Evolutionary conservation across 2,113 vertebrate species (phyloP).

Genomic region (Sceloporus tristichus): DNA sequence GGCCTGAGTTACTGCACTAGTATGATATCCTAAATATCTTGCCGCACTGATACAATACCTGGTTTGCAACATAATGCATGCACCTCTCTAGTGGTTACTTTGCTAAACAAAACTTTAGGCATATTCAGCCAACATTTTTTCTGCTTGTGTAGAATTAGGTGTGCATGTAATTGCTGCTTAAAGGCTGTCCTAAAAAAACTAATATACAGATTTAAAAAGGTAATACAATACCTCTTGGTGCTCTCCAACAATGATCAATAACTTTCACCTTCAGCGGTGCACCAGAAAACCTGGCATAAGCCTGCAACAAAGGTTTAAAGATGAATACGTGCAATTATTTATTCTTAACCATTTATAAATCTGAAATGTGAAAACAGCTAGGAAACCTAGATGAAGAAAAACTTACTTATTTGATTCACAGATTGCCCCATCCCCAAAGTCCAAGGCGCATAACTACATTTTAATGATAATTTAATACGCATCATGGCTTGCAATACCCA

Average conservation of each 20-base stretch:
- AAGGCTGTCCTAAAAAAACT: background rate
- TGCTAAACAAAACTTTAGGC: background rate
- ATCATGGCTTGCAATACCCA: background rate
- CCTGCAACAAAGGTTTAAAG: constrained; percentile 80
- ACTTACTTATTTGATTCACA: background rate
- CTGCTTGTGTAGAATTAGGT: background rate
- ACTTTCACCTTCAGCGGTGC: constrained; percentile 86
- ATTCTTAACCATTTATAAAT: background rate
- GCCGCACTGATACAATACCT: background rate
- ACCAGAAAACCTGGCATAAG: constrained; percentile 92
- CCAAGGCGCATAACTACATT: background rate
- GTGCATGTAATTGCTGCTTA: background rate
- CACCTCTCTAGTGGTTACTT: background rate
- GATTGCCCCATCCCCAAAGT: background rate
- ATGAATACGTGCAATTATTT: background rate
- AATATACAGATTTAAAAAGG: background rate
- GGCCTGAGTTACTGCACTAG: background rate
- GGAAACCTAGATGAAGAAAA: background rate
- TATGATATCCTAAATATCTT: background rate
- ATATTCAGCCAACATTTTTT: background rate
- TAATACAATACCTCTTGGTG: constrained; percentile 84
- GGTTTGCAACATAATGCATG: background rate
- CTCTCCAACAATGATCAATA: constrained; percentile 90
- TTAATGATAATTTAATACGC: background rate
- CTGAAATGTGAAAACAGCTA: background rate